These are phyloP conservation scores for Raja brachyura DNA, from an alignment of 2,113 vertebrate genomes.

Conservation along the genomic window DNA sequence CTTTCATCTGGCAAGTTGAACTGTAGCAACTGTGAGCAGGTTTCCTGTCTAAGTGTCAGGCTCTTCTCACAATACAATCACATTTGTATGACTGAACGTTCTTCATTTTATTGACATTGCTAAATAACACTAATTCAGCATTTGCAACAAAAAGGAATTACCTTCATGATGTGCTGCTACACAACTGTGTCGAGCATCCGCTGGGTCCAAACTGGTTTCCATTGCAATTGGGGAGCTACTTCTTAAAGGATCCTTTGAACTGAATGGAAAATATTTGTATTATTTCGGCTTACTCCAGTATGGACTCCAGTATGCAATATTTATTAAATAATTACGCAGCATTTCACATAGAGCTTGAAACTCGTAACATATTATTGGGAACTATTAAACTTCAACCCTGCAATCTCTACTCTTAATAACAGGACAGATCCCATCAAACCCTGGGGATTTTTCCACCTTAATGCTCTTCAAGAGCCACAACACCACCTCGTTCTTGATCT, in stretches of 20 bases:
- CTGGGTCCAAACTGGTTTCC: slow-evolving; percentile 84
- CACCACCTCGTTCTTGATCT: too few species aligned
- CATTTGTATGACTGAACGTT: too few species aligned
- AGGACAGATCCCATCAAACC: too few species aligned
- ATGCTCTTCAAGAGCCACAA: too few species aligned
- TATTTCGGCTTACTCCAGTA: neutral
- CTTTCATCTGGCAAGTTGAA: too few species aligned
- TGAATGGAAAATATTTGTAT: slow-evolving; percentile 52
- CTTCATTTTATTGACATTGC: neutral
- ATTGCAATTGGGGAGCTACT: slow-evolving; percentile 95
- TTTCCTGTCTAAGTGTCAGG: too few species aligned
- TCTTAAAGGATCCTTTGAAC: slow-evolving; percentile 81
- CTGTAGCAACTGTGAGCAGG: too few species aligned
- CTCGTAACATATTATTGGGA: too few species aligned
- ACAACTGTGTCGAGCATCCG: slow-evolving; percentile 74
- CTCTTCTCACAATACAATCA: too few species aligned
- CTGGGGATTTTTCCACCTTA: too few species aligned
- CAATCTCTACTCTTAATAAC: too few species aligned
- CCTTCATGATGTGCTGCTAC: slow-evolving; percentile 66
- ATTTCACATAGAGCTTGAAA: neutral
- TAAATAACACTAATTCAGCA: slow-evolving; percentile 12
- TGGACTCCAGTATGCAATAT: neutral
- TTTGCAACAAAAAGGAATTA: slow-evolving; percentile 51
- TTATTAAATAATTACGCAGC: slow-evolving; percentile 3
- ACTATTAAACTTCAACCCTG: neutral